These are phyloP conservation scores for Marmota monax DNA, from an alignment of 2,113 vertebrate species.

Conservation along the genomic window DNA sequence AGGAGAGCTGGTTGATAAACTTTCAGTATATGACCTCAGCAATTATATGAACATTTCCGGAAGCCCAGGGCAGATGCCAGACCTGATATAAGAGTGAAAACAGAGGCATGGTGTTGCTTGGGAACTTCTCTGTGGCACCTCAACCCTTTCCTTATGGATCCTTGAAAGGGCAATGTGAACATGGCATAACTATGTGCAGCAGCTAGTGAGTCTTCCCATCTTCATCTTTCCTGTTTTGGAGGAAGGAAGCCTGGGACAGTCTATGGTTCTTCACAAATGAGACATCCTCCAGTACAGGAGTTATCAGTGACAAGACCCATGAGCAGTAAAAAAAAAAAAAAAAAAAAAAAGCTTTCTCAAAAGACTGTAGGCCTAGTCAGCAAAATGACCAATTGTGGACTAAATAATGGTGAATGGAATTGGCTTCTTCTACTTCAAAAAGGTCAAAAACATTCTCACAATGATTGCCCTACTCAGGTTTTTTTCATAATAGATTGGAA, in stretches of 20 bases:
- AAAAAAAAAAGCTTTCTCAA: not conserved
- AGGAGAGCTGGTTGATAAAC: not conserved
- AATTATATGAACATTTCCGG: not conserved
- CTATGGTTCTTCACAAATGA: not conserved
- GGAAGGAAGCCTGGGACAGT: not conserved
- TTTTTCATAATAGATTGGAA: conserved; percentile 31
- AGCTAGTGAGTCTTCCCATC: not conserved
- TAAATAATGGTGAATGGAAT: not conserved
- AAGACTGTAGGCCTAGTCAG: not conserved
- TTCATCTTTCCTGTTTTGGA: not conserved
- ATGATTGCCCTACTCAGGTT: not conserved
- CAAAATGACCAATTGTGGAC: not conserved
- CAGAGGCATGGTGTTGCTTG: not conserved
- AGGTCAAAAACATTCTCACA: conserved; percentile 11
- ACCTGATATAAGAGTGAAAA: not conserved
- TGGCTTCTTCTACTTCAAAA: conserved; percentile 4
- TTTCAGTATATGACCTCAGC: not conserved
- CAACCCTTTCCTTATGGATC: not conserved
- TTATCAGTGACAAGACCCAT: not conserved
- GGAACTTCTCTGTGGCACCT: not conserved
- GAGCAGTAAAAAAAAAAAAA: not conserved
- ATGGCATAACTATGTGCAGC: not conserved
- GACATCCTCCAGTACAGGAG: not conserved
- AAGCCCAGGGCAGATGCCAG: not conserved
- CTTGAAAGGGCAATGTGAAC: not conserved